phyloP scores from a whole-genome alignment of 2,888 invertebrate genomes.

The Lycophotia porphyrea region DNA sequence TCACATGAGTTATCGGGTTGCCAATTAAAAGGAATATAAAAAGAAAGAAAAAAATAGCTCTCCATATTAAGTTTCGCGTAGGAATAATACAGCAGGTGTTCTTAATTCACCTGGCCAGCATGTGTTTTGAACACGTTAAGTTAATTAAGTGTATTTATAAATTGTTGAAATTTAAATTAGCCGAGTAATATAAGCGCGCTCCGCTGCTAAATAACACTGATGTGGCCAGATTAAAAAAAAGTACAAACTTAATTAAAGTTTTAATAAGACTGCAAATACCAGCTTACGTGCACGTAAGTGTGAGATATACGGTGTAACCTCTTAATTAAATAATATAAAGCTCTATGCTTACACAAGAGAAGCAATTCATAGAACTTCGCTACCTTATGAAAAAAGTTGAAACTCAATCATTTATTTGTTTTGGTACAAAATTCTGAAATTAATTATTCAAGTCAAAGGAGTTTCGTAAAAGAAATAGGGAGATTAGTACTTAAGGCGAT shows the following conservation, averaged over 20 bases:
- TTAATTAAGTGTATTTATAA: conserved; percentile 80
- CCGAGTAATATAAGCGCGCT: conserved; percentile 61
- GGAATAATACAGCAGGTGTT: conserved; percentile 84
- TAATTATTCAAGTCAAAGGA: conserved; percentile 63
- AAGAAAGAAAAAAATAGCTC: conserved; percentile 80
- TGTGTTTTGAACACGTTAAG: conserved; percentile 81
- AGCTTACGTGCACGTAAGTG: conserved; percentile 40
- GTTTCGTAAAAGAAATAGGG: conserved; percentile 61
- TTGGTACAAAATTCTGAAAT: conserved; percentile 49
- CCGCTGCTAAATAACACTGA: conserved; percentile 67
- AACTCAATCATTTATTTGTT: conserved; percentile 48
- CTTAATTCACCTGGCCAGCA: conserved; percentile 85
- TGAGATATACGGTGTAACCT: conserved; percentile 23
- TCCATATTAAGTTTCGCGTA: conserved; percentile 86
- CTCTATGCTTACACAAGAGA: not conserved
- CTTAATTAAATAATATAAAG: conserved; percentile 46
- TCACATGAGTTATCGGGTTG: conserved; percentile 84
- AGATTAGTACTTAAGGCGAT: conserved; percentile 70
- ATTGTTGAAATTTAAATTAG: conserved; percentile 74
- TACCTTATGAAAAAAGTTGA: conserved; percentile 19
- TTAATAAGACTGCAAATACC: conserved; percentile 54
- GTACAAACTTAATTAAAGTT: conserved; percentile 61
- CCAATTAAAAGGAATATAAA: conserved; percentile 72
- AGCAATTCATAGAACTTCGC: not conserved
- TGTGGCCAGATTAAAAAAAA: conserved; percentile 59